Evolutionary conservation across 2,888 invertebrate species (phyloP), one percentile per base, ranked within the genome.

Genomic region (Caradrina clavipalpis): DNA sequence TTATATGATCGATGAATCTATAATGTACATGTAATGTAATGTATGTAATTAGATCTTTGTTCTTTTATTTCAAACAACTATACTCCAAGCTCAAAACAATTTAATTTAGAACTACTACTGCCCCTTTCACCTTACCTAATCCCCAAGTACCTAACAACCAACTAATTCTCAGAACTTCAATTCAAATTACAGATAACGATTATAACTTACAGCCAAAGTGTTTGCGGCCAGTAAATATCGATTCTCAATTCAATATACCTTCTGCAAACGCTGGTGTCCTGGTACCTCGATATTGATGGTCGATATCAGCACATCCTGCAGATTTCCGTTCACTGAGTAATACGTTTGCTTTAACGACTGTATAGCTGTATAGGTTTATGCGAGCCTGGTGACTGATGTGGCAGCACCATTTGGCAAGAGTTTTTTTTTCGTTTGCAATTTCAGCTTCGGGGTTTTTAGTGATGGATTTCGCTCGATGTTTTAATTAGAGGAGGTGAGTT

Each of bases 301-400:
- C 89, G 90, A 91, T 92, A 92, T 90, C 90, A 86, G 87, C 83
- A 89, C 88, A 89, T 90, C 91, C 90, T 88, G 90, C 89, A 91
- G 87, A 92, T 92, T 91, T 91, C 91, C 89, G 85, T 82, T 85
- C 82, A 81, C 83, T 90, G 90, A 90, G 89, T 90, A 91, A 92
- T 90, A 91, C 88, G 86, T 87, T 89, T 83, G 86, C 87, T 89
- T 88, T 92, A 92, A 93, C 91, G 91, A 91, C 88, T 83, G 72
- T 80, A 77, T 81, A 80, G 80, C 76, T 84, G 72, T 76, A 67
- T 68, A 73, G 70, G 68, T 66, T 78, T 78, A 82, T 78, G 68
- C 57, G 15, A 17, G 61, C 69, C 61, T 74, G 63, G 69, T 81
- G 69, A 82, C 77, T 80, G 78, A 77, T 82, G 74, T 49, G 61